Conservation (phyloP, 1,140 invertebrate species). For the Hetaerina americana region DNA sequence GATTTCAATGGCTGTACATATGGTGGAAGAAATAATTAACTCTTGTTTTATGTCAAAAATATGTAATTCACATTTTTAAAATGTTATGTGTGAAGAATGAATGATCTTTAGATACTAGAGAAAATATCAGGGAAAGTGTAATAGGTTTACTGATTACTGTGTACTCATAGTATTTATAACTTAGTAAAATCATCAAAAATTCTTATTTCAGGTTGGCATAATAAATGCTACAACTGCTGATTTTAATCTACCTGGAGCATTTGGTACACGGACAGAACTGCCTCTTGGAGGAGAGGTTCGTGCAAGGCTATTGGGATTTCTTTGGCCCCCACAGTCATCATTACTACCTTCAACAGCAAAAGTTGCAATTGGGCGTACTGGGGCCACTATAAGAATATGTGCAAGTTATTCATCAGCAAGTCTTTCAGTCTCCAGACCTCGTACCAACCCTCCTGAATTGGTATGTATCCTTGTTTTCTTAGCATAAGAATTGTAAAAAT, state of each 20-base stretch:
- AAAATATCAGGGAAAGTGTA: no score
- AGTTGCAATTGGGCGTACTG: not conserved
- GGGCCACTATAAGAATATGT: conserved; percentile 34
- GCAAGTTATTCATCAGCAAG: conserved; percentile 53
- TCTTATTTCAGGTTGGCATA: conserved; percentile 38
- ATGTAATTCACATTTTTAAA: no score
- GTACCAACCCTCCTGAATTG: conserved; percentile 23
- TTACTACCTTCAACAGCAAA: no score
- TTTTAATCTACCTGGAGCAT: conserved; percentile 43
- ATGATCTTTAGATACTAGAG: no score
- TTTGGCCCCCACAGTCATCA: conserved; percentile 54
- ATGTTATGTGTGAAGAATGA: no score
- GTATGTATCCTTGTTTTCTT: no score
- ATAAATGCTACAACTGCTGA: conserved; percentile 72
- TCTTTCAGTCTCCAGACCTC: conserved; percentile 31
- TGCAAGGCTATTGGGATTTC: conserved; percentile 60
- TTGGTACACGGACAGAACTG: conserved; percentile 46
- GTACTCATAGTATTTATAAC: no score
- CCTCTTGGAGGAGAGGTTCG: conserved; percentile 54
- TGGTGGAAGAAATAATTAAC: no score
- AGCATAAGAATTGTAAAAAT: no score
- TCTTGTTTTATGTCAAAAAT: no score
- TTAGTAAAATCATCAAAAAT: conserved; percentile 6
- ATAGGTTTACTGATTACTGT: no score
- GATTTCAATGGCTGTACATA: no score